phyloP scores from a whole-genome alignment of 2,888 invertebrate species.

The Drosophila vallismaia region DNA sequence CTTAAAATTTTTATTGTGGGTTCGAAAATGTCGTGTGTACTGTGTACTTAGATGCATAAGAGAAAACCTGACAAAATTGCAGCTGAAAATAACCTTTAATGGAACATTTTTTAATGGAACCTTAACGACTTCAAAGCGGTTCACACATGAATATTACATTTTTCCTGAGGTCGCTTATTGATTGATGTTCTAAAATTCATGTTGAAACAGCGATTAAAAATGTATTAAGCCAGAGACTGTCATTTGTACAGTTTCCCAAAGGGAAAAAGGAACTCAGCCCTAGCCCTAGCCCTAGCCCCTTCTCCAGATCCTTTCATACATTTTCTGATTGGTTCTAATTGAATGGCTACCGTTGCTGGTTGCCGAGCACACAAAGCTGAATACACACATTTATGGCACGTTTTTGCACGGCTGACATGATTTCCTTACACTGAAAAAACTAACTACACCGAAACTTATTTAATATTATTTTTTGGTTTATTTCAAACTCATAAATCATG shows the following conservation, averaged over 20 bases:
- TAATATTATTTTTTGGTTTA: too few species aligned
- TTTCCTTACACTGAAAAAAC: slow-evolving; percentile 39
- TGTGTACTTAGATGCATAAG: too few species aligned
- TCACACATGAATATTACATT: slow-evolving; percentile 8
- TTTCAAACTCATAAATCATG: too few species aligned
- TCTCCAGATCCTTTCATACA: slow-evolving; percentile 3
- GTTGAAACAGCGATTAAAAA: slow-evolving; percentile 35
- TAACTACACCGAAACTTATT: not conserved
- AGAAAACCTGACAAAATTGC: slow-evolving; percentile 34
- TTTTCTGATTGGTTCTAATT: slow-evolving; percentile 41
- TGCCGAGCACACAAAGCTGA: slow-evolving; percentile 1
- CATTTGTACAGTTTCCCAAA: slow-evolving; percentile 36
- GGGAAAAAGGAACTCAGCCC: too few species aligned
- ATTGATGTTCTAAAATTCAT: slow-evolving; percentile 29
- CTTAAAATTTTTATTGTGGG: not conserved
- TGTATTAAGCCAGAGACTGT: slow-evolving; percentile 10
- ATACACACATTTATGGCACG: slow-evolving; percentile 44
- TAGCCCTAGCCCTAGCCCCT: slow-evolving; percentile 5
- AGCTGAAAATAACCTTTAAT: slow-evolving; percentile 33
- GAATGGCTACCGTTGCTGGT: slow-evolving; percentile 18
- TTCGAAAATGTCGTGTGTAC: slow-evolving; percentile 2
- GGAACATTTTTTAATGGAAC: slow-evolving; percentile 2
- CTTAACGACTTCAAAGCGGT: slow-evolving; percentile 3
- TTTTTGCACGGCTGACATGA: slow-evolving; percentile 68
- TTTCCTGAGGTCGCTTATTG: slow-evolving; percentile 7